Percentiles rank a stretch among this genome's conserved stretches.
phyloP scores from a whole-genome alignment of 2,888 invertebrate genomes.

The Lycia hirtaria region DNA sequence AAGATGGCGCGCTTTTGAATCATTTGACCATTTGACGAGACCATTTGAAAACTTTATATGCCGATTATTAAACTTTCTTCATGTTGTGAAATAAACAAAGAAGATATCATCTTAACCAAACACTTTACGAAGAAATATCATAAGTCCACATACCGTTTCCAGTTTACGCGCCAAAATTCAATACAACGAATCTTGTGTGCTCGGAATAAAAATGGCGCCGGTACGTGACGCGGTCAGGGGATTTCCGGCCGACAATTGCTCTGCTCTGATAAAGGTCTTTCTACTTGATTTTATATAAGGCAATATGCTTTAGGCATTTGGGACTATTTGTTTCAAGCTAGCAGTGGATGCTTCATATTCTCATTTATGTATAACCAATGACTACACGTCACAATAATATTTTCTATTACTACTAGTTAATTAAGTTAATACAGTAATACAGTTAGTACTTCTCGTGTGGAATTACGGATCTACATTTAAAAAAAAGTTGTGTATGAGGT shows the following conservation, averaged over 20 bases:
- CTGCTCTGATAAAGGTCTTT: constrained; percentile 26
- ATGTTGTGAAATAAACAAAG: not conserved
- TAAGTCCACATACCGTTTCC: constrained; percentile 28
- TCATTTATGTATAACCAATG: too few relatives aligned
- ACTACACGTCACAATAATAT: too few relatives aligned
- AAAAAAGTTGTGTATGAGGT: too few relatives aligned
- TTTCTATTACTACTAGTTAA: too few relatives aligned
- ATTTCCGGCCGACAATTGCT: constrained; percentile 29
- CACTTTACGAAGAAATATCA: constrained; percentile 27
- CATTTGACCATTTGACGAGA: too few relatives aligned
- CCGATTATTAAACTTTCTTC: too few relatives aligned
- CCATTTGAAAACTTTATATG: too few relatives aligned
- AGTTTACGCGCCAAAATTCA: constrained; percentile 33
- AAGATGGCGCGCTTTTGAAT: too few relatives aligned
- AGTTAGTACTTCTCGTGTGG: too few relatives aligned
- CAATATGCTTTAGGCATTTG: constrained; percentile 17
- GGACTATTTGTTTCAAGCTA: not conserved
- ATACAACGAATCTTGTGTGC: constrained; percentile 29
- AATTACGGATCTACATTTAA: too few relatives aligned
- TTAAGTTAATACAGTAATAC: too few relatives aligned
- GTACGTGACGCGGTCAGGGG: constrained; percentile 29
- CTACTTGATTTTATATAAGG: constrained; percentile 28
- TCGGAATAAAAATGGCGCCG: constrained; percentile 26
- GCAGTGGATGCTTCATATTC: too few relatives aligned
- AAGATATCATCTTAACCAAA: constrained; percentile 15